Evolutionary conservation across 2,113 vertebrate genomes (phyloP), one percentile per base, ranked within the genome.

Genomic region (Leiothrix lutea): DNA sequence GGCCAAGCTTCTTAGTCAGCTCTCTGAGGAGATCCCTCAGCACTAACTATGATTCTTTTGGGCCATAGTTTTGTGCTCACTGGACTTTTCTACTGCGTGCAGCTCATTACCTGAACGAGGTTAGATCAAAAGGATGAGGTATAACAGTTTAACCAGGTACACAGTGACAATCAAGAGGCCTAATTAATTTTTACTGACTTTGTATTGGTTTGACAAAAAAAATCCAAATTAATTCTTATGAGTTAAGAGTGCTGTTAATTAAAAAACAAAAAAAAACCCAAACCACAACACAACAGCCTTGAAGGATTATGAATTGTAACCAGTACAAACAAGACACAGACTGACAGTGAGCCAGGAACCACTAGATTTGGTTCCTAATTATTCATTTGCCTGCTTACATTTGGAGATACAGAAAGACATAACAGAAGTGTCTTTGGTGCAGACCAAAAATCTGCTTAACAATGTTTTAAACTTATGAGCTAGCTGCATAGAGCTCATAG

Each of bases 1-100:
- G 75, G 90, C 88, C 95, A 94, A 96, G 75, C 62, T 92, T 74
- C 85, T 83, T 60, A 88, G 85, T 94, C 92, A 95, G 88, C 94
- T 92, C 72, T 85, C 92, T 80, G 79, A 90, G 86, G 88, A 94
- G 66, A 87, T 70, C 67, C 5, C 3, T 70, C 71, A 38, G 60
- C 71, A 66, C 48, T 10, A 48, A 57, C 91, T 29, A 13, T 12
- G 45, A 42, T 61, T 80, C 71, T 82, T 65, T 80, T 24, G 56
- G 82, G 47, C 44, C 44, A 50, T 0, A 40, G 67, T 61, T 83
- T 62, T 62, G 56, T 38, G 38, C 50, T 66, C 7, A 3, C 31
- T 77, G 72, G 47, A 10, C 22, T 64, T 35, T 48, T 12, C 81
- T 60, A 16, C n/a, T 20, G 58, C 0, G 0, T 23, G 40, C 72